Evolutionary conservation across 1,140 invertebrate species (phyloP).

Genomic region (Drosophila pachea): DNA sequence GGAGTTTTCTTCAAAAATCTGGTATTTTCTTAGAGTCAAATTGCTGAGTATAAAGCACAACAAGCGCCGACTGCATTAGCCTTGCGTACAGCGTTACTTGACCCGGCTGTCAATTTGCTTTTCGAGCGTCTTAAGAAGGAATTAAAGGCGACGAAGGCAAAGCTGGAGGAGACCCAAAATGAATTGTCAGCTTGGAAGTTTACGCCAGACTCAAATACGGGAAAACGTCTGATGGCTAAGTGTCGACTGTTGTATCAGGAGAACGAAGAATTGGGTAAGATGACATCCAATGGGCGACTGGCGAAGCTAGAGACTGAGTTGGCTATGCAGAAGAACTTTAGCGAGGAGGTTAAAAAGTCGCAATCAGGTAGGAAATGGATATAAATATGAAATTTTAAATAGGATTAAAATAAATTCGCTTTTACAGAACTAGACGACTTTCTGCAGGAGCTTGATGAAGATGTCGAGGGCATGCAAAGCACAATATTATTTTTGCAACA

Average conservation of each 20-base stretch:
- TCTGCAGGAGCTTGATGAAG: constrained; percentile 96
- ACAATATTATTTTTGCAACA: constrained; percentile 96
- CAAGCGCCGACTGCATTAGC: constrained; percentile 89
- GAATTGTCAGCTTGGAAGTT: constrained; percentile 99
- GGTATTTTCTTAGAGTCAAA: constrained; percentile 86
- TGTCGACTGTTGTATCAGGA: constrained; percentile 97
- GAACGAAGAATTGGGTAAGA: constrained; percentile 97
- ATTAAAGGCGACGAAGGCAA: constrained; percentile 91
- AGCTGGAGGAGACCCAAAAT: constrained; percentile 97
- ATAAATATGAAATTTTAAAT: background rate
- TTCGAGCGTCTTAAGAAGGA: constrained; percentile 95
- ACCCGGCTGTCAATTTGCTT: constrained; percentile 97
- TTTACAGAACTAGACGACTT: constrained; percentile 95
- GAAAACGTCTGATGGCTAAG: constrained; percentile 98
- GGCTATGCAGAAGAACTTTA: constrained; percentile 96
- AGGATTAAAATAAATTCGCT: background rate
- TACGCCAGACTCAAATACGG: constrained; percentile 98
- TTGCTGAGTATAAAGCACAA: constrained; percentile 91
- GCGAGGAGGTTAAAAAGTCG: constrained; percentile 97
- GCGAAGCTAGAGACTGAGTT: constrained; percentile 97
- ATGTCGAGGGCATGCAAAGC: constrained; percentile 98
- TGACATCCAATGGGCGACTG: constrained; percentile 95
- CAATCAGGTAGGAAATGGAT: constrained; percentile 87
- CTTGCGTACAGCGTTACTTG: constrained; percentile 90
- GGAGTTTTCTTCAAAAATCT: background rate